These are phyloP conservation scores for Mesorhabditis belari DNA, from an alignment of 2,888 invertebrate genomes.

Conservation along the genomic window DNA sequence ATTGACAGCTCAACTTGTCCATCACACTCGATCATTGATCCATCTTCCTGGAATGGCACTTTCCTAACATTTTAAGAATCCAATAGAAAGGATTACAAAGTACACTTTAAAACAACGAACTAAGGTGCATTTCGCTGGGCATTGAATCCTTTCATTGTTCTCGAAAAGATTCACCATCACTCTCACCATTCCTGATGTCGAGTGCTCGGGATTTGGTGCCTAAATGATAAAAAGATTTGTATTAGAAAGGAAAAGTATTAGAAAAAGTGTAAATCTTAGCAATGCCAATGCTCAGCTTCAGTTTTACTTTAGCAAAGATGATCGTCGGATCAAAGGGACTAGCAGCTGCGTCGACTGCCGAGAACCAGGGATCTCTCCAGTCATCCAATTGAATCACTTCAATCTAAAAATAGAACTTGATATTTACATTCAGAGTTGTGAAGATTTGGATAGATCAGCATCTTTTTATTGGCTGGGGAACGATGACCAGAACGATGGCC, in stretches of 20 bases:
- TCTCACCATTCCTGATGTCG: constrained; percentile 15
- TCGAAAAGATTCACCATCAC: constrained; percentile 19
- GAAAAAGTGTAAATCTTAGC: no score
- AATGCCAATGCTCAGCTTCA: neutral
- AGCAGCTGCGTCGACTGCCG: constrained; percentile 37
- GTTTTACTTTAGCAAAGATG: constrained; percentile 38
- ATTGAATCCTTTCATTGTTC: constrained; percentile 12
- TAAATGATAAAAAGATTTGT: neutral
- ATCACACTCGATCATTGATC: constrained; percentile 25
- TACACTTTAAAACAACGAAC: constrained; percentile 5
- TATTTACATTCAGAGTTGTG: no score
- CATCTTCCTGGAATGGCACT: constrained; percentile 27
- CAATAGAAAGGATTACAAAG: neutral
- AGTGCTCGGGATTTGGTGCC: constrained; percentile 24
- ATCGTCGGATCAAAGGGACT: constrained; percentile 47
- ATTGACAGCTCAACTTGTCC: constrained; percentile 32
- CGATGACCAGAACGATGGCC: no score
- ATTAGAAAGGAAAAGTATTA: no score
- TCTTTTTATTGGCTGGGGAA: no score
- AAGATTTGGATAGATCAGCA: no score
- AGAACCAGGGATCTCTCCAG: constrained; percentile 34
- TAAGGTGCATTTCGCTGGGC: constrained; percentile 20
- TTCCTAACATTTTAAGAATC: neutral
- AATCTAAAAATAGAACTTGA: constrained; percentile 22
- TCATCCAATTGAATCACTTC: constrained; percentile 36